Base-by-base conservation (phyloP, 2,888 invertebrate species). In the Polydrusus cervinus region DNA sequence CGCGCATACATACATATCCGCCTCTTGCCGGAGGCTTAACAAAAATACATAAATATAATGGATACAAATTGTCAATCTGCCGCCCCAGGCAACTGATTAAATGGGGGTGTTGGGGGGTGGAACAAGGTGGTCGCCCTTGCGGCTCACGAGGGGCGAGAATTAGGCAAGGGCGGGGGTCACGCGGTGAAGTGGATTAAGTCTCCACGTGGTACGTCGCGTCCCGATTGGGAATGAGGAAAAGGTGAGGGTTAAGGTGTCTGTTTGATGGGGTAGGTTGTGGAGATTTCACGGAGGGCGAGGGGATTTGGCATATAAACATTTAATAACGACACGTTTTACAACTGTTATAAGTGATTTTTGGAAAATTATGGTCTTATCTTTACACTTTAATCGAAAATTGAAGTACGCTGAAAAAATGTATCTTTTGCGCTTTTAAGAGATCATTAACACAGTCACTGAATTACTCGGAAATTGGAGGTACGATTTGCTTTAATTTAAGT, bases 21-120 rank as follows among this genome's bases (percentile, higher is more conserved):
- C 80, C 45, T 45, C 20, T 60, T 38, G 60, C 69, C 60, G 20
- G 30, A 47, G 82, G 84, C 84, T 85, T 84, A 85, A 83, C 84
- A 84, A 85, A 85, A 85, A 85, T 85, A 85, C 85, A 85, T 85
- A 85, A 85, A 85, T 85, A 85, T 85, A 85, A 85, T 85, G 85
- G 84, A 85, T 84, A 85, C 85, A 85, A 85, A 85, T 85, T 85
- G 85, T 85, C 85, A 85, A 85, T 85, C 84, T 82, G 80, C 83
- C 83, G 83, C 85, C 85, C 84, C 82, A 83, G 85, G 85, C 67
- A 62, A 40, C 84, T 84, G 85, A 85, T 85, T 84, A 84, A 84
- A 83, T 80, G 77, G 81, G 80, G 81, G 79, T 70, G 75, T 60
- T 71, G 64, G 70, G 76, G 71, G 71, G 66, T 53, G 66, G 66